A percentile compares a stretch with the other conserved stretches of the same genome.
Evolutionary conservation across 1,140 invertebrate genomes (phyloP).

Genomic region (Saccostrea cuccullata): DNA sequence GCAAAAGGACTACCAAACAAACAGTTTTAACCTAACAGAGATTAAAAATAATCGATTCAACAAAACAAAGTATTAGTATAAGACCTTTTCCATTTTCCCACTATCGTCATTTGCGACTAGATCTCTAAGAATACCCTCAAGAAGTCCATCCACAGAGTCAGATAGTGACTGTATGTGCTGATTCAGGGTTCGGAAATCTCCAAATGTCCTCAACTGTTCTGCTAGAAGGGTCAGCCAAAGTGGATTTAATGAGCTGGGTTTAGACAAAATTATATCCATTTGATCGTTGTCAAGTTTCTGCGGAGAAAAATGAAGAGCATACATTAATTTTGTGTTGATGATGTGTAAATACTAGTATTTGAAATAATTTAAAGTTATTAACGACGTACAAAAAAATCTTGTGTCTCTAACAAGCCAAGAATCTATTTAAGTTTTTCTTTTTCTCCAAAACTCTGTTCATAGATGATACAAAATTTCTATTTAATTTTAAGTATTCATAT

Average conservation of each 20-base stretch:
- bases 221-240: conserved; percentile 74
- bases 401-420: too few relatives aligned
- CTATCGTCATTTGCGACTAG: conserved; percentile 73
- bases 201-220: conserved; percentile 76
- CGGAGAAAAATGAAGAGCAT: not conserved
- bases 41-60: not conserved
- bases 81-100: conserved; percentile 23
- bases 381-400: too few relatives aligned
- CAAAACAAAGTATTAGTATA: not conserved
- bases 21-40: too few relatives aligned
- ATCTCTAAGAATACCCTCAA: conserved; percentile 67
- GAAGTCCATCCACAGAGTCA: conserved; percentile 64
- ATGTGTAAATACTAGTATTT: too few relatives aligned
- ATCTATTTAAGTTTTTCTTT: too few relatives aligned
- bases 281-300: conserved; percentile 74
- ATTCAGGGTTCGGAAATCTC: conserved; percentile 73
- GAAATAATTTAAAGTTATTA: too few relatives aligned
- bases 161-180: conserved; percentile 71
- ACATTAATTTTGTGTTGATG: too few relatives aligned
- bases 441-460: too few relatives aligned
- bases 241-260: conserved; percentile 68
- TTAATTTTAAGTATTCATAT: too few relatives aligned
- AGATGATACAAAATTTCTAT: too few relatives aligned
- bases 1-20: not conserved
- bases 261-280: conserved; percentile 65